Evolutionary conservation across 2,797 vertebrate genomes (phyloP).

Genomic region (Gobio occitaniae): DNA sequence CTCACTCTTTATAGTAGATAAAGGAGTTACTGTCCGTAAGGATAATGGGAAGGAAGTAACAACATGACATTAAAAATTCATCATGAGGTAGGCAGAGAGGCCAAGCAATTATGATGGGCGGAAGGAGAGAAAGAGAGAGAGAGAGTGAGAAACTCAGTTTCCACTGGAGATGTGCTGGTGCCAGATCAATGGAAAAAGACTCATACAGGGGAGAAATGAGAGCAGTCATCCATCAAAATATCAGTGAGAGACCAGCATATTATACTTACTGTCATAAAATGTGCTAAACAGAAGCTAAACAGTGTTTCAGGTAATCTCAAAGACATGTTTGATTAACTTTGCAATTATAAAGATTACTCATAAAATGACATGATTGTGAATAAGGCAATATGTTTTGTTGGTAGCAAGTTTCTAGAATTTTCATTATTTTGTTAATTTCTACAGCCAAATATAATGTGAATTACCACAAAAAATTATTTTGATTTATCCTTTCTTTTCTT

Average conservation of each 20-base stretch:
- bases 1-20: conserved; percentile 9
- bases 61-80: conserved; percentile 61
- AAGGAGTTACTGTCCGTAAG: conserved; percentile 33
- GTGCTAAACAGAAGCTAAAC: neutral
- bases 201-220: conserved; percentile 37
- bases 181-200: conserved; percentile 43
- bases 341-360: neutral
- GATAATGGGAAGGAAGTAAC: conserved; percentile 56
- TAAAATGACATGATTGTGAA: conserved; percentile 1
- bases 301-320: conserved; percentile 11
- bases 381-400: neutral
- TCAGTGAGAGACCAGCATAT: conserved; percentile 25
- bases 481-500: neutral
- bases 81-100: conserved; percentile 53
- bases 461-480: neutral
- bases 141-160: conserved; percentile 20
- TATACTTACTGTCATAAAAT: conserved; percentile 6
- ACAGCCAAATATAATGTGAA: neutral
- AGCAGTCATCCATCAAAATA: conserved; percentile 36
- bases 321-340: conserved; percentile 31
- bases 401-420: neutral
- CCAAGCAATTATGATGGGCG: conserved; percentile 47
- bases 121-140: neutral
- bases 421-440: neutral
- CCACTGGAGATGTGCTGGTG: conserved; percentile 41